Conservation (phyloP, 2,113 vertebrate genomes). For the Taurulus bubalis region DNA sequence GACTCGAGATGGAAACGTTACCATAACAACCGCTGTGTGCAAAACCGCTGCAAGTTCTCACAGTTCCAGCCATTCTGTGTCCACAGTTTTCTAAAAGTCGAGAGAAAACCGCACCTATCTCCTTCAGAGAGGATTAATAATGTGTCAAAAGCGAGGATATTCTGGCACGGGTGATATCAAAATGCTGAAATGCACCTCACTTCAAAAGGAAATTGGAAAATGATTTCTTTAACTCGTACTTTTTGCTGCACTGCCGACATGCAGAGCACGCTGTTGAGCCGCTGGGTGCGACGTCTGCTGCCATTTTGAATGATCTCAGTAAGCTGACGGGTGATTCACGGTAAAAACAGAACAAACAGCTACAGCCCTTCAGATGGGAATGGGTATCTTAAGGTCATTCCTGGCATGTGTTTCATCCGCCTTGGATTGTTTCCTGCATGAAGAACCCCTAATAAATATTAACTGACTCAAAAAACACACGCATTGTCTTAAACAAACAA, state of each 20-base stretch:
- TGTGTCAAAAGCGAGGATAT: slow-evolving; percentile 44
- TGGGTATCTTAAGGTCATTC: slow-evolving; percentile 14
- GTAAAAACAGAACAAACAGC: not conserved
- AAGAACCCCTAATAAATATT: slow-evolving; percentile 39
- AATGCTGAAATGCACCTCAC: slow-evolving; percentile 14
- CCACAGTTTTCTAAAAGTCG: slow-evolving; percentile 48
- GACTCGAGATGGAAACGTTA: slow-evolving; percentile 49
- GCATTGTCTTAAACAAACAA: slow-evolving; percentile 15
- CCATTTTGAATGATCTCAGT: slow-evolving; percentile 11
- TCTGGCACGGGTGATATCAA: slow-evolving; percentile 34
- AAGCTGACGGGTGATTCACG: slow-evolving; percentile 2
- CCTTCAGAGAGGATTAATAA: slow-evolving; percentile 53
- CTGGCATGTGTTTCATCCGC: not conserved
- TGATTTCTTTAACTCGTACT: slow-evolving; percentile 8
- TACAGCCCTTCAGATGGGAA: not conserved
- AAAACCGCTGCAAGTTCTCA: slow-evolving; percentile 32
- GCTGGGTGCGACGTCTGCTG: not conserved
- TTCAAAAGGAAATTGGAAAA: slow-evolving; percentile 22
- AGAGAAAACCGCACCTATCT: slow-evolving; percentile 29
- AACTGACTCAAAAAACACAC: slow-evolving; percentile 13
- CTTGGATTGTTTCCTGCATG: slow-evolving; percentile 10
- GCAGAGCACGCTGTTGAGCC: slow-evolving; percentile 12
- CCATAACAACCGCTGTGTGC: slow-evolving; percentile 58
- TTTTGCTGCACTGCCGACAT: not conserved
- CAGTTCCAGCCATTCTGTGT: slow-evolving; percentile 45